Evolutionary conservation across 2,888 invertebrate species (phyloP), one percentile per base, ranked within the genome.

Genomic region (Hirtodrosophila cameraria): DNA sequence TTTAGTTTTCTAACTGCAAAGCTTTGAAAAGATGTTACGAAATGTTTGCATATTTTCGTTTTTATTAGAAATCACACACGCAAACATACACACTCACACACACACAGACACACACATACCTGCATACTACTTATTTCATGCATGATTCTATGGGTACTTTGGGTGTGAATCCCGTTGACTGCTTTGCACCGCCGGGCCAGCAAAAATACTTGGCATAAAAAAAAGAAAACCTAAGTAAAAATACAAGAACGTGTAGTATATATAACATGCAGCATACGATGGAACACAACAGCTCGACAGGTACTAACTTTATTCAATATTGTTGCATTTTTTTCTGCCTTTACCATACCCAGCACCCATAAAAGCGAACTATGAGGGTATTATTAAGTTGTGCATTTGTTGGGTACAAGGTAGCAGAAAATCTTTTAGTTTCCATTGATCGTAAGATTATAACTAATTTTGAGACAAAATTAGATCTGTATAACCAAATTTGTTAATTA

Each of bases 261-360:
- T 39, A 13, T 20, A 63, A 42, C 57, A 49, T 46, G 64, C 57
- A 75, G 60, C 69, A 75, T 63, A 60, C 61, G 66, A 82, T 64
- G 60, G 73, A 79, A 52, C 86, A 76, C 80, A 83, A 83, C 82
- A 82, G 63, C 77, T 70, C 78, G 81, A 70, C 84, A 66, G 82
- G 78, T 71, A 82, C 77, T 82, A 86, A 83, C 82, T 80, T 86
- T 86, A 86, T 82, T 82, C 84, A 82, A 86, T 82, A 86, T 84
- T 84, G 85, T 59, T 60, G 63, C 71, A 67, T 61, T 58, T 70
- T 62, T 63, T 39, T 38, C 30, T 36, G 16, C 31, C 50, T 45
- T n/a, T 20, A 18, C 9, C 1, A 5, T 35, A 25, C 58, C 38
- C 57, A 54, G 36, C 28, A 16, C 9, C 6, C 6, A n/a, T 35